Evolutionary conservation across 92 coral and sea anemone genomes (phyloP).

Genomic region (Umimayanthus kanabou): DNA sequence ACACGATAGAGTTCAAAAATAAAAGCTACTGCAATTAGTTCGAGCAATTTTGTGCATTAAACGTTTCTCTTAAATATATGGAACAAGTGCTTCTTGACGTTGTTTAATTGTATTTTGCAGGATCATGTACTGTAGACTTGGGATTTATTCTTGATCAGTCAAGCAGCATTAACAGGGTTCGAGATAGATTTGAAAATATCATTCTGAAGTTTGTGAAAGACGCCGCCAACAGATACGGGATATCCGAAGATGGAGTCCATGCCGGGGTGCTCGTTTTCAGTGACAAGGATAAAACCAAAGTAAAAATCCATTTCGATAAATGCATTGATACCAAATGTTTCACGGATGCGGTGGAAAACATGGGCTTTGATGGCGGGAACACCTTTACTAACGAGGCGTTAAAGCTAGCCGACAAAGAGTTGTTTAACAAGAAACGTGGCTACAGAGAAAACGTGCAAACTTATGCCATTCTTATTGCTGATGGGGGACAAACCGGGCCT

Average conservation of each 20-base stretch:
- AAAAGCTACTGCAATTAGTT: no score
- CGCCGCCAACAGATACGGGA: slow-evolving; percentile 6
- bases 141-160: slow-evolving; percentile 28
- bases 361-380: background rate
- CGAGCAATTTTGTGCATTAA: no score
- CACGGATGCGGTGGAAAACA: background rate
- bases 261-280: background rate
- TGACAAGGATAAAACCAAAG: background rate
- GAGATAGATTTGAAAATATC: background rate
- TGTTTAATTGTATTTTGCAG: background rate
- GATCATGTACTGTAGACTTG: background rate
- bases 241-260: background rate
- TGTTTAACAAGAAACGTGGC: background rate
- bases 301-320: background rate
- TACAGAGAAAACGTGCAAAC: background rate
- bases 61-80: no score
- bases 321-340: background rate
- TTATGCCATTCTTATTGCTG: background rate
- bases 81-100: no score
- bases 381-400: background rate
- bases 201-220: background rate
- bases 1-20: no score
- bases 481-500: slow-evolving; percentile 1
- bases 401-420: background rate
- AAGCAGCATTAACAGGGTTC: background rate